Percentiles rank a stretch among this genome's conserved stretches.
phyloP scores from a whole-genome alignment of 1,140 invertebrate genomes.

The Ditylenchus dipsaci region DNA sequence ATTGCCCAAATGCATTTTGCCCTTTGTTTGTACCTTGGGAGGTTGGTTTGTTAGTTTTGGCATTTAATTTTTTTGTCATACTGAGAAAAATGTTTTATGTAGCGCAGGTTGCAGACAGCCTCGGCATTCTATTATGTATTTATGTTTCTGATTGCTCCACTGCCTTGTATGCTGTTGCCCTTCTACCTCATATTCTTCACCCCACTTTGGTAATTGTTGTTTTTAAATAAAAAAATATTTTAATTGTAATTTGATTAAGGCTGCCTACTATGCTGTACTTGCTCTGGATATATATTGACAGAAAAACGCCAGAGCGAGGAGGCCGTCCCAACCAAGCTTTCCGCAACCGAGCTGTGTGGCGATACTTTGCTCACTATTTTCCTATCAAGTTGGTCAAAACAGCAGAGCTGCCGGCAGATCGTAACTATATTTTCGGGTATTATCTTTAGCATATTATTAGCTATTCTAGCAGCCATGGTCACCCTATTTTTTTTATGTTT shows the following conservation, averaged over 20 bases:
- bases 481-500: too few species aligned
- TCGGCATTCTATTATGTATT: slow-evolving; percentile 1
- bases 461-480: too few species aligned
- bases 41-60: too few species aligned
- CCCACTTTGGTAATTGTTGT: slow-evolving; percentile 39
- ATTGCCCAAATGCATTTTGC: background rate
- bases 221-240: background rate
- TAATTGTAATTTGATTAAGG: slow-evolving; percentile 12
- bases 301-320: slow-evolving; percentile 59
- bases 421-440: slow-evolving; percentile 62
- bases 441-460: too few species aligned
- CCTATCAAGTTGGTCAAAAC: slow-evolving; percentile 62
- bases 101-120: background rate
- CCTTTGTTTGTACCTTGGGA: slow-evolving; percentile 2
- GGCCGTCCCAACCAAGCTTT: slow-evolving; percentile 66
- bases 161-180: slow-evolving; percentile 18
- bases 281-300: slow-evolving; percentile 59
- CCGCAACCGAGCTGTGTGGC: slow-evolving; percentile 45
- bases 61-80: too few species aligned
- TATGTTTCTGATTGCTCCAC: slow-evolving; percentile 3
- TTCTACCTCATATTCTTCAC: slow-evolving; percentile 45
- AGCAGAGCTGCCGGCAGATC: slow-evolving; percentile 60
- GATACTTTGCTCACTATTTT: slow-evolving; percentile 60
- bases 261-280: slow-evolving; percentile 53
- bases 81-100: background rate